A percentile compares a stretch with the other conserved stretches of the same genome.
phyloP scores from a whole-genome alignment of 1,140 invertebrate species.

The Philotrypesis tridentata region DNA sequence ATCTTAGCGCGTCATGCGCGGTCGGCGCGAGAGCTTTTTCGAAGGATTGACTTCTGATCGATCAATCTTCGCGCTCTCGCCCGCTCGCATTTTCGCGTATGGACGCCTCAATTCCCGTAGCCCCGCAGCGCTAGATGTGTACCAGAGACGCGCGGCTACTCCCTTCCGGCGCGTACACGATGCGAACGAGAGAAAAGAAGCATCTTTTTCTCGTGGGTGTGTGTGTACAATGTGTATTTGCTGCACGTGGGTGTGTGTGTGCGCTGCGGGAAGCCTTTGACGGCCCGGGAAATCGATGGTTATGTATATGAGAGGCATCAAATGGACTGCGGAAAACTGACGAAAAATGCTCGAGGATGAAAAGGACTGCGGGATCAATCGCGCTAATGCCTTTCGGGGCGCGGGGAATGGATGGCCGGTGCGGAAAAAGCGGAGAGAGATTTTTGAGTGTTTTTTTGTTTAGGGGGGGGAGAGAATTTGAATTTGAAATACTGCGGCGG shows the following conservation, averaged over 20 bases:
- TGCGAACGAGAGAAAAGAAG: not conserved
- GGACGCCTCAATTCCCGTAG: constrained; percentile 6
- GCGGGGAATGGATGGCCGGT: not conserved
- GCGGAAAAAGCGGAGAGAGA: not conserved
- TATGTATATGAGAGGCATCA: constrained; percentile 1
- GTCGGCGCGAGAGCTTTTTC: not conserved
- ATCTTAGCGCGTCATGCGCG: constrained; percentile 20
- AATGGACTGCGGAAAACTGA: not conserved
- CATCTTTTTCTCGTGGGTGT: not conserved
- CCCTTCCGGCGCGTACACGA: too few species aligned
- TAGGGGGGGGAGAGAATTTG: too few species aligned
- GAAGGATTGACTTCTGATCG: constrained; percentile 41
- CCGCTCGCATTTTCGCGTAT: not conserved
- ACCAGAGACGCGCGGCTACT: too few species aligned
- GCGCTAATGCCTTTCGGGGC: not conserved
- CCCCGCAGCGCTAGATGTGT: not conserved
- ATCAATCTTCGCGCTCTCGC: constrained; percentile 34
- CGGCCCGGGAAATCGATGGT: not conserved
- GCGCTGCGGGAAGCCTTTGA: not conserved
- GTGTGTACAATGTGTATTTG: too few species aligned
- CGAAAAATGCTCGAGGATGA: not conserved
- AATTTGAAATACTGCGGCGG: too few species aligned
- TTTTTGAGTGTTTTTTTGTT: not conserved
- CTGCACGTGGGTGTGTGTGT: too few species aligned
- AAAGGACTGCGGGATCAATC: not conserved